A percentile compares a stretch with the other conserved stretches of the same genome.
Conservation (phyloP, 2,113 vertebrate genomes). For the Brienomyrus longianalis region DNA sequence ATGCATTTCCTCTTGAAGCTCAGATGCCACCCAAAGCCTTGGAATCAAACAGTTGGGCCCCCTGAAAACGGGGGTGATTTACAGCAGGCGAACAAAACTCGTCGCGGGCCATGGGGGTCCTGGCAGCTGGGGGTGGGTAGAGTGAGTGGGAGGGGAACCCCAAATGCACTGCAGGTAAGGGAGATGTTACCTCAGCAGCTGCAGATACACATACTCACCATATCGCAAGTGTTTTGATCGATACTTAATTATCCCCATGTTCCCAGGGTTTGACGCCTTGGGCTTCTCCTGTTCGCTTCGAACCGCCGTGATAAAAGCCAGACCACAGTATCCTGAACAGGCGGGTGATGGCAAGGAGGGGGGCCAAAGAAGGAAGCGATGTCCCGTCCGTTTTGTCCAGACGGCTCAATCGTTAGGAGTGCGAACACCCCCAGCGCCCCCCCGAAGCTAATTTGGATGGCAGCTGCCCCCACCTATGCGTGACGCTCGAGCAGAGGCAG, state of each 20-base stretch:
- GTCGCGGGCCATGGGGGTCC: background rate
- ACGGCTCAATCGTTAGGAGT: background rate
- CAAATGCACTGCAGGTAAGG: background rate
- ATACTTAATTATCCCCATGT: slow-evolving; percentile 13
- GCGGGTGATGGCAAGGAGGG: background rate
- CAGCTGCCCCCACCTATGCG: background rate
- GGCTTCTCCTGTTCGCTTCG: background rate
- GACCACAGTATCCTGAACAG: background rate
- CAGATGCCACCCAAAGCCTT: background rate
- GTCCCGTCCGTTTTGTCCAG: background rate
- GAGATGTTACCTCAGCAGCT: background rate
- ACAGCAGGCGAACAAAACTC: background rate
- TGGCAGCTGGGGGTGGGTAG: background rate
- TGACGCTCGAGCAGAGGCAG: background rate
- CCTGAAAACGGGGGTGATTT: background rate
- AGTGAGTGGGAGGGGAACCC: too few species aligned
- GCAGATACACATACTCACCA: background rate
- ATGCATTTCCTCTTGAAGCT: background rate
- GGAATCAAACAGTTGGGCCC: background rate
- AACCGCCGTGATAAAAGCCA: background rate
- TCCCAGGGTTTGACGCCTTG: background rate
- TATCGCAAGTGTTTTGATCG: slow-evolving; percentile 1
- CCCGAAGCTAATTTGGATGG: background rate
- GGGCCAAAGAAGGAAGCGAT: background rate
- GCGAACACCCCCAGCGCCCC: background rate